Conservation (phyloP, 2,797 vertebrate genomes). For the Cryptoprocta ferox region DNA sequence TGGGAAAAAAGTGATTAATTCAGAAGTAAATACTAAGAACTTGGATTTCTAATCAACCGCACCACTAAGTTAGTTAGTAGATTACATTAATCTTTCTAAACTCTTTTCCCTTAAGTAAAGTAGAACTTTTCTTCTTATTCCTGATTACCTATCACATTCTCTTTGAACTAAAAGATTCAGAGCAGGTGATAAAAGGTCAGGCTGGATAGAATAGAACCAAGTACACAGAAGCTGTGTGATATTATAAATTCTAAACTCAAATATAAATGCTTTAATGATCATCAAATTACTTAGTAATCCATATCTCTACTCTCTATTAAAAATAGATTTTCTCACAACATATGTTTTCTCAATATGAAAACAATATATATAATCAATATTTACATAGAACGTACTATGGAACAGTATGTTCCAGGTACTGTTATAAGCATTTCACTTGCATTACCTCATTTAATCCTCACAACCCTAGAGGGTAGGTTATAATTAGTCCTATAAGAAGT, state of each 20-base stretch:
- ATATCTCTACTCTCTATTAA: neutral
- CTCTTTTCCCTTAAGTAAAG: neutral
- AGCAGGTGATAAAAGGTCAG: slow-evolving; percentile 40
- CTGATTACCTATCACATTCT: neutral
- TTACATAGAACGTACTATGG: neutral
- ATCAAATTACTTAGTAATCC: neutral
- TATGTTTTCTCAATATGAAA: slow-evolving; percentile 41
- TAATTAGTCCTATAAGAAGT: neutral
- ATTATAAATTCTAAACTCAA: slow-evolving; percentile 28
- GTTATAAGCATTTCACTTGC: neutral
- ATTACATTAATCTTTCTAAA: slow-evolving; percentile 10
- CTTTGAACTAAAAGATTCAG: neutral
- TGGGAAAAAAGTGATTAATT: neutral
- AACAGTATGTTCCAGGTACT: neutral
- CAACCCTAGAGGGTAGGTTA: neutral
- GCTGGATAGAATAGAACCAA: neutral
- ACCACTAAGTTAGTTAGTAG: neutral
- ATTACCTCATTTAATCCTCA: slow-evolving; percentile 22
- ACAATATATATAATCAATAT: neutral
- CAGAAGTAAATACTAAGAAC: slow-evolving; percentile 27
- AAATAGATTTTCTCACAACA: slow-evolving; percentile 24
- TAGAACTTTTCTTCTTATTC: slow-evolving; percentile 29
- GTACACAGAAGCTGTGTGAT: neutral
- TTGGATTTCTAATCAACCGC: slow-evolving; percentile 3
- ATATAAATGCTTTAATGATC: neutral